Evolutionary conservation across 2,797 vertebrate genomes (phyloP).

Genomic region (Sebastes ruberrimus): DNA sequence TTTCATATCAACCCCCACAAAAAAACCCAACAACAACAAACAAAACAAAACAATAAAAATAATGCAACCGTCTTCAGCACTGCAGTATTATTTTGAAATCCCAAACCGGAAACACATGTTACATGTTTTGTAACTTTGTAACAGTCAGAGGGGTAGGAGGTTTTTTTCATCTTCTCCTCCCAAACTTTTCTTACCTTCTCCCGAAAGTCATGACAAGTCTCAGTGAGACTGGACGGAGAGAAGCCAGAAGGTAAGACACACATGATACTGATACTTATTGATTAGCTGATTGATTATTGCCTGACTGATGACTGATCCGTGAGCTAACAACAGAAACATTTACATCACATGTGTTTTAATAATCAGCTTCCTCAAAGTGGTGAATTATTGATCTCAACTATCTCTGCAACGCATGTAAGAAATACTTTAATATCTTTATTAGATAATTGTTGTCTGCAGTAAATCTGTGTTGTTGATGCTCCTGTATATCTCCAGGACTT

Average conservation of each 20-base stretch:
- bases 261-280: not conserved
- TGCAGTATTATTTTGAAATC: slow-evolving; percentile 56
- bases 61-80: not conserved
- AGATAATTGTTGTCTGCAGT: not conserved
- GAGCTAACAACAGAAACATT: not conserved
- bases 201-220: slow-evolving; percentile 59
- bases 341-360: not conserved
- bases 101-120: not conserved
- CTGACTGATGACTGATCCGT: not conserved
- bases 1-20: too few species aligned
- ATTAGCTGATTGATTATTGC: slow-evolving; percentile 26
- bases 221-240: slow-evolving; percentile 49
- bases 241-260: slow-evolving; percentile 67
- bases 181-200: slow-evolving; percentile 66
- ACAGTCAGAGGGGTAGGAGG: not conserved
- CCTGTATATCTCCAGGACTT: not conserved
- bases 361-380: not conserved
- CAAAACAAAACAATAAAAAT: not conserved
- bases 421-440: not conserved
- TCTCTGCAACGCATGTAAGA: not conserved
- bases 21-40: not conserved
- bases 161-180: slow-evolving; percentile 47
- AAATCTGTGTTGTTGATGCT: not conserved
- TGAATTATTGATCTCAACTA: not conserved
- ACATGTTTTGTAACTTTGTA: not conserved